Base-by-base conservation (phyloP, 2,888 invertebrate genomes). In the Graphium colonna region DNA sequence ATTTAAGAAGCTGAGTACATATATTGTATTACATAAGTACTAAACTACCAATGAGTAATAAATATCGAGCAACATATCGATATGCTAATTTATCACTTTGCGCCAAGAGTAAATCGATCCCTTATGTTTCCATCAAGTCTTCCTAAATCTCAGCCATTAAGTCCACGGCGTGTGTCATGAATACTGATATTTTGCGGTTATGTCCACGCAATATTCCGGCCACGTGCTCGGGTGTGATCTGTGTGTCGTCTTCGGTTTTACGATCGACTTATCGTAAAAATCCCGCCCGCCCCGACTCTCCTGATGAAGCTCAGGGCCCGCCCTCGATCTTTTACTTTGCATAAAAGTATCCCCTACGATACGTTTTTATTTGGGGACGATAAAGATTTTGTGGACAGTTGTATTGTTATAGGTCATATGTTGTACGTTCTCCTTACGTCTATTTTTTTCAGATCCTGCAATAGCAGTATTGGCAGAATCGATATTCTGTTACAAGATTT, bases 191-290 rank as follows among this genome's bases (percentile, higher is more conserved):
- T 51, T 59, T 57, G 3, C 54, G 59, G n/a, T 4, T 18, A 18
- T 47, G 46, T 38, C 36, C 45, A 39, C 46, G 57, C 60, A 60
- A 63, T 61, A 70, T 70, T 67, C 60, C 40, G 36, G 52, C 51
- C 64, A 60, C 64, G 63, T 66, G 56, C 53, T 58, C 51, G 57
- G 54, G 44, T 57, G 59, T 57, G 61, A 62, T 66, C 58, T 63
- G 57, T 63, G 60, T 60, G 53, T 54, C 60, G 36, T 60, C 58
- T 62, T 52, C 51, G 55, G 48, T 64, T 67, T 69, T 72, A 73
- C 60, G 65, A 60, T 57, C 61, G 31, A 63, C 58, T 65, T 69
- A 63, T 68, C 67, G 67, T 72, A 69, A 75, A 69, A 68, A 68
- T 63, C 65, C 61, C 52, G 52, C 47, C 52, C 64, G 56, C 61